Conservation (phyloP, 2,888 invertebrate species). For the Mesochorus sp. region DNA sequence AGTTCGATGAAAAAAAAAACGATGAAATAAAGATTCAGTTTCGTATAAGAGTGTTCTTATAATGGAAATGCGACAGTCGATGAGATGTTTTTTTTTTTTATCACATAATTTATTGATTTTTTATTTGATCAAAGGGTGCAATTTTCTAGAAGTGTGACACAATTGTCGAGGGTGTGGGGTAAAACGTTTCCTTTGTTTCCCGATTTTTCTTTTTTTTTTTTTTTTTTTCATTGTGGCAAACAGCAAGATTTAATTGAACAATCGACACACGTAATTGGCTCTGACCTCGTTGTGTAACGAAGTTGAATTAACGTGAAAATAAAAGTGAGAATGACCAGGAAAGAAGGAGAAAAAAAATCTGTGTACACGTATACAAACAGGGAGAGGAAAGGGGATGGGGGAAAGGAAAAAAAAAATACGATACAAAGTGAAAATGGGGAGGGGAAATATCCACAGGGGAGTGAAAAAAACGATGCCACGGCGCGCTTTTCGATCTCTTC, state of each 20-base stretch:
- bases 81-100: background rate
- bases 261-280: constrained; percentile 57
- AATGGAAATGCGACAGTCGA: background rate
- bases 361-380: background rate
- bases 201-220: constrained; percentile 26
- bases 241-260: constrained; percentile 57
- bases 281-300: constrained; percentile 54
- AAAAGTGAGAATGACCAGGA: constrained; percentile 32
- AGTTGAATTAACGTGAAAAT: constrained; percentile 56
- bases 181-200: background rate
- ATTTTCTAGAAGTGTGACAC: constrained; percentile 11
- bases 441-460: constrained; percentile 26
- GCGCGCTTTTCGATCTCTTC: constrained; percentile 60
- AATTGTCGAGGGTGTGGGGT: constrained; percentile 12
- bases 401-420: background rate
- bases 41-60: background rate
- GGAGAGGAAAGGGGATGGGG: no score
- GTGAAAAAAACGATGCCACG: constrained; percentile 28
- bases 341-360: background rate
- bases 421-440: constrained; percentile 47
- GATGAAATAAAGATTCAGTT: background rate
- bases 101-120: background rate
- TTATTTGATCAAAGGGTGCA: background rate
- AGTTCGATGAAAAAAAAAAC: no score
- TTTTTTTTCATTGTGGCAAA: no score